These are phyloP conservation scores for Mallotus villosus DNA, from an alignment of 2,797 vertebrate species.

Conservation along the genomic window DNA sequence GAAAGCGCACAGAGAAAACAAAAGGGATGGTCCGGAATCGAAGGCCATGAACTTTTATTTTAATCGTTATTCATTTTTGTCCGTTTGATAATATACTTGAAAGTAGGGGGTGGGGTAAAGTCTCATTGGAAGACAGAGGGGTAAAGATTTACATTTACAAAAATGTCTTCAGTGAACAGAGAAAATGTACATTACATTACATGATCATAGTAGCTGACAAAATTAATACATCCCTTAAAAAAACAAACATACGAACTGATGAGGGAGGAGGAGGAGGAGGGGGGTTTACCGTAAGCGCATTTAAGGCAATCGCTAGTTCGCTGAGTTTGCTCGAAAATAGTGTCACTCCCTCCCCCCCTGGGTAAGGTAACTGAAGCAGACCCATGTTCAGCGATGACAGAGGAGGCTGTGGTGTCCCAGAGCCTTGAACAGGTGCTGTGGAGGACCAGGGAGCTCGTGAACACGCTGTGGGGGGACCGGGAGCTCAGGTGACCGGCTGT, in stretches of 20 bases:
- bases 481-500: conserved; percentile 42
- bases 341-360: conserved; percentile 50
- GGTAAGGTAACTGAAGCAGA: conserved; percentile 31
- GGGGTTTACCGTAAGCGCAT: conserved; percentile 39
- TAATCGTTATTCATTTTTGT: conserved; percentile 55
- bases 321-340: conserved; percentile 63
- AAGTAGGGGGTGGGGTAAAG: conserved; percentile 51
- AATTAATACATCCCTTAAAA: conserved; percentile 32
- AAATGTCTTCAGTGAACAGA: conserved; percentile 51
- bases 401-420: conserved; percentile 35
- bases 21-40: conserved; percentile 33
- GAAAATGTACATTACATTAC: conserved; percentile 49
- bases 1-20: not conserved
- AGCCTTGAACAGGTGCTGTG: conserved; percentile 34
- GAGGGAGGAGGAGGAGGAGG: conserved; percentile 7
- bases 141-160: conserved; percentile 41
- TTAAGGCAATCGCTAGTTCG: conserved; percentile 69
- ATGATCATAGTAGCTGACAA: conserved; percentile 42
- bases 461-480: conserved; percentile 7
- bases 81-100: conserved; percentile 62
- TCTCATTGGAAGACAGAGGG: conserved; percentile 37
- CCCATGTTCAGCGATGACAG: conserved; percentile 31
- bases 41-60: conserved; percentile 58
- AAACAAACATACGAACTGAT: conserved; percentile 36
- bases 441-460: conserved; percentile 29